Evolutionary conservation across 2,888 invertebrate genomes (phyloP), one percentile per base, ranked within the genome.

Genomic region (Limenitis camilla): DNA sequence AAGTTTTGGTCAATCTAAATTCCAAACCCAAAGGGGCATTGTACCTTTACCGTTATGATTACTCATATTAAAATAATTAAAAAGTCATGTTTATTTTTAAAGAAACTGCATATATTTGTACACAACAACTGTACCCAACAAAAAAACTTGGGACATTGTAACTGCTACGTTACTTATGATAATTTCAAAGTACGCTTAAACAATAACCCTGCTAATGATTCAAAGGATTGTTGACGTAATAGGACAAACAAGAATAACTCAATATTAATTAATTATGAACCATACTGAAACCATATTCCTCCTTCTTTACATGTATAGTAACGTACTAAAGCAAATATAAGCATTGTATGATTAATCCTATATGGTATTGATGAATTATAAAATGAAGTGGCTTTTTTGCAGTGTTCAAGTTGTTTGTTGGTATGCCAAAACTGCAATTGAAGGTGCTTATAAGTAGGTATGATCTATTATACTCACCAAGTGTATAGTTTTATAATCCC

Each of bases 161-260:
- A 28, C 29, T 8, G 35, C 35, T 10, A 28, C 6, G 36, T 6
- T 27, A 32, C 40, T 47, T 43, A 47, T 30, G 10, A 46, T 35
- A 42, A 50, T 39, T 39, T 44, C 5, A 19, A 32, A 36, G 10
- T 31, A 7, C 36, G 28, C 43, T 56, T 29, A 38, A 51, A 54
- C 49, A 56, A 52, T 54, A 42, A 52, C 45, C 31, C 19, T 46
- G n/a, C 42, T 52, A 48, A 54, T 46, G 42, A 51, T 10, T 38
- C 38, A 30, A 36, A 11, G 32, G 48, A 51, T 33, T 30, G 51
- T 54, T 52, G 57, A 54, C 57, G 55, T 52, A 46, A 46, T 49
- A 36, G 35, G 35, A 39, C 49, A 27, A 28, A 43, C 49, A 57
- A 51, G 46, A 38, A 39, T 33, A 19, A 35, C 29, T 35, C 29